These are phyloP conservation scores for Dunckerocampus dactyliophorus DNA, from an alignment of 2,113 vertebrate genomes.

Conservation along the genomic window DNA sequence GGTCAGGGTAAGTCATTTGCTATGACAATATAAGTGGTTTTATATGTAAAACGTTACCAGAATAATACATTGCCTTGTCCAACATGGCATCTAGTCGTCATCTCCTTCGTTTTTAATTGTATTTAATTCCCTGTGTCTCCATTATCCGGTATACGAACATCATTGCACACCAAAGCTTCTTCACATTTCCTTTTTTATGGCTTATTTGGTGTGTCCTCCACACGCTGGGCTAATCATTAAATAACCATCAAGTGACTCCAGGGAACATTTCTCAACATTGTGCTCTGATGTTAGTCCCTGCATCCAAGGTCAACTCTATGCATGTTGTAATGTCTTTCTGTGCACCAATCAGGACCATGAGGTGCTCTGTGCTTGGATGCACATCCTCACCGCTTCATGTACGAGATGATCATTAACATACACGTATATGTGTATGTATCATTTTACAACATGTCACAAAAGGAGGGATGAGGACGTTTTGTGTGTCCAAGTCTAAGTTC, in stretches of 20 bases:
- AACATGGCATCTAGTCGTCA: no score
- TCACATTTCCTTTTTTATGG: constrained; percentile 38
- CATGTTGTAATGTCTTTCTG: constrained; percentile 15
- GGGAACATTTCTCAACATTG: constrained; percentile 21
- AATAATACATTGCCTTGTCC: no score
- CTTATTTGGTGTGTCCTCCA: constrained; percentile 31
- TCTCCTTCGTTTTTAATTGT: no score
- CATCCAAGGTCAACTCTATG: constrained; percentile 20
- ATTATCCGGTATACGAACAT: constrained; percentile 16
- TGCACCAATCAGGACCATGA: constrained; percentile 12
- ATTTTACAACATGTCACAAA: constrained; percentile 14
- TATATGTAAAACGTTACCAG: no score
- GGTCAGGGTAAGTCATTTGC: no score
- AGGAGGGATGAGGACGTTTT: constrained; percentile 9
- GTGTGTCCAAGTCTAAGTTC: constrained; percentile 6
- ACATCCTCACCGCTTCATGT: constrained; percentile 15
- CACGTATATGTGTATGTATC: constrained; percentile 21
- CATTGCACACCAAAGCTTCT: constrained; percentile 1
- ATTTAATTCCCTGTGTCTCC: no score
- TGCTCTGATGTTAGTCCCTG: constrained; percentile 12
- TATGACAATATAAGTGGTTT: no score
- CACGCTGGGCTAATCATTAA: constrained; percentile 56
- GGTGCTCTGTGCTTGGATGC: constrained; percentile 17
- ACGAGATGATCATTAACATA: constrained; percentile 47
- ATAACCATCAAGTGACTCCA: constrained; percentile 45